Percentiles rank a stretch among this genome's conserved stretches.
Conservation (phyloP, 2,113 vertebrate genomes). For the Ranitomeya imitator region DNA sequence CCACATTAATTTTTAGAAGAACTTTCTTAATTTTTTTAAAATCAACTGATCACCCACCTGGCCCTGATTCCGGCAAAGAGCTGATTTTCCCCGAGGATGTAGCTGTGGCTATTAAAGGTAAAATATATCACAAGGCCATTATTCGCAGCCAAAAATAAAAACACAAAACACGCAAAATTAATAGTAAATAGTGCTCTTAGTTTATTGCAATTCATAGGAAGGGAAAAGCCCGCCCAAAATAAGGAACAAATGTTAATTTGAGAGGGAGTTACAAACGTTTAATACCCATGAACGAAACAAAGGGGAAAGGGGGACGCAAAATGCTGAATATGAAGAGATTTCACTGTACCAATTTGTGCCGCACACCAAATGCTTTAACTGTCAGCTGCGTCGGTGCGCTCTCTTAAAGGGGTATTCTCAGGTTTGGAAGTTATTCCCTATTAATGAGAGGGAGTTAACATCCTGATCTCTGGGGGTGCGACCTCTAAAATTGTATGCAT, state of each 20-base stretch:
- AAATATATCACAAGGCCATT: too few species aligned
- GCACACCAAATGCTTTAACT: neutral
- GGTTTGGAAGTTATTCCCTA: too few species aligned
- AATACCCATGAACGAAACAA: neutral
- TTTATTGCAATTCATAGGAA: constrained; percentile 39
- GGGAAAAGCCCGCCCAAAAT: neutral
- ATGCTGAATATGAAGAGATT: neutral
- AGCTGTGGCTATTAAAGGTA: too few species aligned
- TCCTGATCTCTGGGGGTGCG: too few species aligned
- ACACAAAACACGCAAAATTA: neutral
- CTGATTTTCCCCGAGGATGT: too few species aligned
- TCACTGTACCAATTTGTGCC: neutral
- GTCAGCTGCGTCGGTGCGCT: neutral
- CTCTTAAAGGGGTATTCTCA: too few species aligned
- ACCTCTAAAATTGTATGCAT: too few species aligned
- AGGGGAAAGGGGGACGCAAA: neutral
- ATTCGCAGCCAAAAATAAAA: neutral
- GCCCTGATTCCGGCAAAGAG: too few species aligned
- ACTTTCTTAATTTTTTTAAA: too few species aligned
- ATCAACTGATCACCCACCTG: too few species aligned
- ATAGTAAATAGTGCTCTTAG: constrained; percentile 21
- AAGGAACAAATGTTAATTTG: neutral
- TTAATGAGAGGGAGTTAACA: too few species aligned
- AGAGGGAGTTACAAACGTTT: neutral
- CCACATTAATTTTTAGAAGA: too few species aligned